Evolutionary conservation across 2,888 invertebrate species (phyloP), one percentile per base, ranked within the genome.

Genomic region (Sinhomidia bicolor): DNA sequence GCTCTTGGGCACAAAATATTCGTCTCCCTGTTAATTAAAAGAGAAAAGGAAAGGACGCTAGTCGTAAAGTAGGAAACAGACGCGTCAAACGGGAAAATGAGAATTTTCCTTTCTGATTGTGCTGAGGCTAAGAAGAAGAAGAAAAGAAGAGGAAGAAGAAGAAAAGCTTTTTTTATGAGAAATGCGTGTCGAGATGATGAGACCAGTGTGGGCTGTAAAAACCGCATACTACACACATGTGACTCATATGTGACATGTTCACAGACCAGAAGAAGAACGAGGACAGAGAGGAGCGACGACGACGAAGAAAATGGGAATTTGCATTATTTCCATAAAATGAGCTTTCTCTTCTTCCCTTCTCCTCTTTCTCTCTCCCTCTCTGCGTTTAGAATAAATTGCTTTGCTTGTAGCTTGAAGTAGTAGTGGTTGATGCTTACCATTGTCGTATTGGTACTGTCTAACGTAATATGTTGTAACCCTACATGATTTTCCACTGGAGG

Each of bases 1-100:
- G 79, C 91, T 91, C 88, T 92, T 92, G 44, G 92, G 92, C 32
- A 92, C 92, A 89, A 92, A 92, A 83, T 92, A 92, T 78, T 92
- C 92, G 80, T 92, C 92, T 71, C 91, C 92, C 91, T 92, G 85
- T 20, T 80, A 79, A 81, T 54, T 54, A 74, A 74, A 86, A 68
- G 65, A 51, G 26, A 88, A 65, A 84, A 32, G 12, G 41, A 17
- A 32, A 32, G 47, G n/a, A 20, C 10, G 10, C 12, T 14, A 83
- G 41, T 71, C 26, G 32, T 68, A 83, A 83, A 83, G 54, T 71
- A 57, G 9, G 26, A 79, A 41, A 41, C 79, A 60, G 79, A 79
- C n/a, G 57, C 10, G 36, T n/a, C 44, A 71, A 41, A 71, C 20
- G 44, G 20, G 1, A 78, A 78, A 78, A 54, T 78, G 54, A 47